Base-by-base conservation (phyloP, 30 jellyfish, hydroid and myxozoan species). In the Hydra vulgaris region DNA sequence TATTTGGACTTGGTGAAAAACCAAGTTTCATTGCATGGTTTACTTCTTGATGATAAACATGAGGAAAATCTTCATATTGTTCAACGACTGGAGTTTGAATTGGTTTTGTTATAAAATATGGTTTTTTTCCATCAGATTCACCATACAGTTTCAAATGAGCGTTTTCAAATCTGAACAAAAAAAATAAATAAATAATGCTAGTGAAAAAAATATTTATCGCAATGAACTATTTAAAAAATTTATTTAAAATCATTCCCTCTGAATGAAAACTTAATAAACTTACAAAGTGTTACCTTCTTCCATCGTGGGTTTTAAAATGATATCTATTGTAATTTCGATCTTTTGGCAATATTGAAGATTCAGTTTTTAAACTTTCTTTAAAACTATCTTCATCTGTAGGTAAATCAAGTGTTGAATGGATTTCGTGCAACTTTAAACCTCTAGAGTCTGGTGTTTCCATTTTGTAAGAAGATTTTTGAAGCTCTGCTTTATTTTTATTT, bases 261-360 rank as follows among this genome's bases (percentile, higher is more conserved):
- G n/a, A n/a, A n/a, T n/a, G 61, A 40, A 3, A 12, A 40, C 12
- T 40, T 40, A 40, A 40, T 40, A 40, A 40, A 40, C 61, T 40
- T 40, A 40, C 61, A 68, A 68, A n/a, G 75, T n/a, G 25, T 68
- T 68, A 68, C 75, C 75, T 68, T 68, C 75, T 68, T 68, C 75
- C 75, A 68, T 68, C 75, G 7, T 68, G 25, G 8, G 75, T 68
- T 3, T 68, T 16, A 7, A 68, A 68, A 3, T 68, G 75, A 15
- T 68, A 68, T 68, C 75, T 16, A 15, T 68, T 1, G 8, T 4
- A 3, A 68, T 68, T 7, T 3, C 8, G 75, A 68, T 68, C 15
- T 40, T 12, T 40, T 40, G n/a, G n/a, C n/a, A n/a, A n/a, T n/a
- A 40, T 40, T 40, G 61, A 12, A 5, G 61, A 5, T 40, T 5